Evolutionary conservation across 2,888 invertebrate genomes (phyloP), one percentile per base, ranked within the genome.

Genomic region (Siphlonurus alternatus): DNA sequence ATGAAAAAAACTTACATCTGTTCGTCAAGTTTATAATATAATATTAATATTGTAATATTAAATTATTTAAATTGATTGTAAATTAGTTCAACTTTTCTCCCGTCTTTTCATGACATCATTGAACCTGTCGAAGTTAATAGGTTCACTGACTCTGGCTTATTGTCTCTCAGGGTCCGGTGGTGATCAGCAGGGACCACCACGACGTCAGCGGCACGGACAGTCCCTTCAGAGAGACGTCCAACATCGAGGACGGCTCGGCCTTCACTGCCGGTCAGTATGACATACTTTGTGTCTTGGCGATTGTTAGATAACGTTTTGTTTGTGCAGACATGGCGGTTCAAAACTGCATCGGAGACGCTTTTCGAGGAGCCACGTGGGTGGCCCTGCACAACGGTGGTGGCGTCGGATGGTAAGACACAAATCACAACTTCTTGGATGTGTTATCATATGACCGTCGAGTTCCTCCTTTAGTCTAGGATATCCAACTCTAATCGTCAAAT

Each of bases 121-220:
- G 19, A 18, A 25, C 5, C 25, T 61, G 15, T n/a, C n/a, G n/a
- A n/a, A n/a, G n/a, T n/a, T n/a, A n/a, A n/a, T n/a, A n/a, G n/a
- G n/a, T n/a, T n/a, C n/a, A n/a, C n/a, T n/a, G n/a, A n/a, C n/a
- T n/a, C n/a, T n/a, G n/a, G n/a, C n/a, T n/a, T n/a, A n/a, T n/a
- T n/a, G n/a, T 65, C 23, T 23, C 60, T 25, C 19, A 79, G 77
- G 80, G 75, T 2, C 79, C 82, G 3, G 76, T 83, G n/a, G 79
- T 83, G 1, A 73, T 83, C 24, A 81, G 81, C 66, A 71, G 83
- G 10, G 83, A 83, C 71, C 83, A 83, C 70, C 83, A 84, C 72
- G 83, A 83, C 71, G 83, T 84, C 23, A 80, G 80, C 66, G 83
- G 83, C 19, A 81, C 82, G 1, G 83, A 84, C 72, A 80, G 80